These are phyloP conservation scores for Rachycentron canadum DNA, from an alignment of 2,797 vertebrate genomes.

Conservation along the genomic window DNA sequence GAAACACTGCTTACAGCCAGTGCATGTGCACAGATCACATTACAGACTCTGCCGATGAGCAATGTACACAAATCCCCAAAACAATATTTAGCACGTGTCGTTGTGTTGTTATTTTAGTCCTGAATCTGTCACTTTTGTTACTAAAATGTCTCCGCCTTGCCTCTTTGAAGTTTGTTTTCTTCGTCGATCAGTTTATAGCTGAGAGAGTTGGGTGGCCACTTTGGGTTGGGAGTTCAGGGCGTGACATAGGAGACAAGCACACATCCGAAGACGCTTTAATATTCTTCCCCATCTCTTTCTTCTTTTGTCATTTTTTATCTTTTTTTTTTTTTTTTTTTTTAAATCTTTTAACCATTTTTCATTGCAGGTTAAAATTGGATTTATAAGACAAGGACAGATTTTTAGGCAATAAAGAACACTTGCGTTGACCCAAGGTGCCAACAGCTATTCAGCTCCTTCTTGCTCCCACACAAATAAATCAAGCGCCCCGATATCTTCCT, in stretches of 20 bases:
- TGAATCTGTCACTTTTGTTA: too few species aligned
- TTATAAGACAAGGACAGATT: constrained; percentile 45
- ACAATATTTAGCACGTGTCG: constrained; percentile 27
- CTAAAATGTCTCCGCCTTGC: background rate
- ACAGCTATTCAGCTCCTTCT: constrained; percentile 59
- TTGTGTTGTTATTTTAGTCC: background rate
- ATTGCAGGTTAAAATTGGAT: constrained; percentile 31
- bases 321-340: background rate
- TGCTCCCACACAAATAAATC: constrained; percentile 83
- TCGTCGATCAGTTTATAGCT: background rate
- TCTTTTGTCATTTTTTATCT: background rate
- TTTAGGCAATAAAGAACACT: constrained; percentile 49
- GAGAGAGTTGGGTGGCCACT: constrained; percentile 14
- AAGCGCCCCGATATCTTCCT: constrained; percentile 68
- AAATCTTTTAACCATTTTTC: constrained; percentile 13
- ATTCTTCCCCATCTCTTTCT: constrained; percentile 17
- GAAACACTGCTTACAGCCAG: constrained; percentile 33
- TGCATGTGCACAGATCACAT: constrained; percentile 19
- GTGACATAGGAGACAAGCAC: constrained; percentile 3
- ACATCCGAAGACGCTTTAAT: constrained; percentile 11
- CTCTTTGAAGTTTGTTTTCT: constrained; percentile 1
- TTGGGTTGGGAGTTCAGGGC: constrained; percentile 3
- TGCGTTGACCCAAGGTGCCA: constrained; percentile 47
- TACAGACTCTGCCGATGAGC: constrained; percentile 16
- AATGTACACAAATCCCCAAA: constrained; percentile 19